A percentile compares a stretch with the other conserved stretches of the same genome.
Conservation (phyloP, 2,888 invertebrate genomes). For the Elysia crispata region DNA sequence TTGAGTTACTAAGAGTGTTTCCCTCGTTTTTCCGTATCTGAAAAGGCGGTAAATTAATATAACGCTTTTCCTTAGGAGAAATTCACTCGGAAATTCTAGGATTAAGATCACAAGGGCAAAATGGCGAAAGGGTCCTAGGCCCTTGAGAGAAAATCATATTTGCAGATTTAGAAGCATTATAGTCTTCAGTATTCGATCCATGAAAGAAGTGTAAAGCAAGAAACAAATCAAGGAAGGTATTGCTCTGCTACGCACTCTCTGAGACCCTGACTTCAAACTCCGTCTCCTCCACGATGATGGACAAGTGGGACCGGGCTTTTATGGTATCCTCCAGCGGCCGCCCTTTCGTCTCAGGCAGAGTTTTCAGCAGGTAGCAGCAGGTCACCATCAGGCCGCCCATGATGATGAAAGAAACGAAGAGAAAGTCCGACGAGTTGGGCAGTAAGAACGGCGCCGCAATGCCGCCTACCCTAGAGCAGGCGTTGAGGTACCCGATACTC, state of each 20-base stretch:
- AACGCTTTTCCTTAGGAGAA: no score
- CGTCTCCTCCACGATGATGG: conserved; percentile 32
- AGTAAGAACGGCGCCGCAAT: conserved; percentile 46
- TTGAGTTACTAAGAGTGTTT: no score
- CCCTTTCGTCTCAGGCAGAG: conserved; percentile 21
- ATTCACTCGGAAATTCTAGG: no score
- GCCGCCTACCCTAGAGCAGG: conserved; percentile 38
- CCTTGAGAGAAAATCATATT: no score
- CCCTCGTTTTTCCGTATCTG: no score
- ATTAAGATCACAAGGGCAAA: no score
- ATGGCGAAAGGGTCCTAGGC: no score
- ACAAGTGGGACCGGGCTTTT: background rate
- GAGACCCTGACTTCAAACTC: conserved; percentile 25
- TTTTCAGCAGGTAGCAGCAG: conserved; percentile 21
- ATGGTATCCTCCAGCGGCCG: background rate
- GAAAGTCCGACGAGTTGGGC: background rate
- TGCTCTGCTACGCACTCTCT: background rate
- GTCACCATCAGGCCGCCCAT: background rate
- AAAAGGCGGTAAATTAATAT: no score
- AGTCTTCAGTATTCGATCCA: no score
- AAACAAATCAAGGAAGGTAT: no score
- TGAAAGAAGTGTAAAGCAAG: no score
- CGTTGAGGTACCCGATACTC: conserved; percentile 38
- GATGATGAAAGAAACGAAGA: conserved; percentile 22
- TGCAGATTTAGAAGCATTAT: no score